Percentiles rank a stretch among this genome's conserved stretches.
Conservation (phyloP, 2,888 invertebrate species). For the Orthosia gothica region DNA sequence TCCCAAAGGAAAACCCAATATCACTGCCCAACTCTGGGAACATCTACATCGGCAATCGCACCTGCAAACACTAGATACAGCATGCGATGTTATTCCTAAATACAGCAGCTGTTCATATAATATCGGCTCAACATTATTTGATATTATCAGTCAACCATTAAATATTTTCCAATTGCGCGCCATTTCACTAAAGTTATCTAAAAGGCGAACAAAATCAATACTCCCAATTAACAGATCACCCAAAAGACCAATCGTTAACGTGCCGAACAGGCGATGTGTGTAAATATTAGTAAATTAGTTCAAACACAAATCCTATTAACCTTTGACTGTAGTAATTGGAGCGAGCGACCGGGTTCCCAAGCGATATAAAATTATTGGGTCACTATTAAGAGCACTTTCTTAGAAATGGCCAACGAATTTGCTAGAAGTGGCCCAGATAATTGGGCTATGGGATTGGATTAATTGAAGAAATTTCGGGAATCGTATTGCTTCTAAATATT, state of each 20-base stretch:
- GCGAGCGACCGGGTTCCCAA: slow-evolving; percentile 44
- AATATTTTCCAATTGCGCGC: background rate
- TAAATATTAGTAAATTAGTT: slow-evolving; percentile 45
- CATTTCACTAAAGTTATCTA: background rate
- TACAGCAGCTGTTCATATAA: background rate
- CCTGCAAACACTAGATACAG: no score
- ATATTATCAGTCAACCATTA: background rate
- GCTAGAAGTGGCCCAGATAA: slow-evolving; percentile 22
- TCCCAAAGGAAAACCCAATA: no score
- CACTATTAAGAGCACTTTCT: slow-evolving; percentile 51
- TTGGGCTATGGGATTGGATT: slow-evolving; percentile 17
- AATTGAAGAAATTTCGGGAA: slow-evolving; percentile 28
- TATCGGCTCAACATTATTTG: no score
- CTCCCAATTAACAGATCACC: background rate
- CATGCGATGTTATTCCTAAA: background rate
- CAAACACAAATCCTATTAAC: slow-evolving; percentile 41
- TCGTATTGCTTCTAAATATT: slow-evolving; percentile 16
- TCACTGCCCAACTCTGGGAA: no score
- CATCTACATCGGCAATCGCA: no score
- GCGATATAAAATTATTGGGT: slow-evolving; percentile 58
- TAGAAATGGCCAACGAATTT: slow-evolving; percentile 51
- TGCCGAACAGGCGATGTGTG: background rate
- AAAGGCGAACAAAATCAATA: background rate
- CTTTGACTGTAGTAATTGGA: slow-evolving; percentile 47
- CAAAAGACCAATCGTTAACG: background rate